Conservation (phyloP, 2,888 invertebrate genomes). For the Drosophila nr. fundita region DNA sequence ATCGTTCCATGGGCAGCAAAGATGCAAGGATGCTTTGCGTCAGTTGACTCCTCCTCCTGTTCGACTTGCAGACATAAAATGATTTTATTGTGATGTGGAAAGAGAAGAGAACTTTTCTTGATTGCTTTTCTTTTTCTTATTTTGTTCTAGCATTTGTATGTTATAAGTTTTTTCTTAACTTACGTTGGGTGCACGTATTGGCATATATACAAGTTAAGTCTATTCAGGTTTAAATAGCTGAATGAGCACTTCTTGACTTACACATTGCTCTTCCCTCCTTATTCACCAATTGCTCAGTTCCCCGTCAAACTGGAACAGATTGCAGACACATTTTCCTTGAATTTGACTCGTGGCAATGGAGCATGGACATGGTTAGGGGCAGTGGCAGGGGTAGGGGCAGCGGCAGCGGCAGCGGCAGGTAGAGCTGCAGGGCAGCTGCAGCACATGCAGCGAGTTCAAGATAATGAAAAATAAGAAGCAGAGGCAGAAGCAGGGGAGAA, state of each 20-base stretch:
- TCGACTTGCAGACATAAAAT: not conserved
- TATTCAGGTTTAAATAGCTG: not conserved
- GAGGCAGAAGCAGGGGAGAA: conserved; percentile 1
- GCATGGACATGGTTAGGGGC: not conserved
- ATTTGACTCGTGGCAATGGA: conserved; percentile 49
- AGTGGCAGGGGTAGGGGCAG: not conserved
- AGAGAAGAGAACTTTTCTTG: not conserved
- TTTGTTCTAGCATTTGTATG: not conserved
- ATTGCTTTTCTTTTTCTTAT: not conserved
- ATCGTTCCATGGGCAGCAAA: not conserved
- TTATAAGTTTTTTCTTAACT: not conserved
- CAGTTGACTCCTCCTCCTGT: not conserved
- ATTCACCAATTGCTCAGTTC: not conserved
- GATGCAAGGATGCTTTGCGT: not conserved
- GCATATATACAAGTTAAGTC: not conserved
- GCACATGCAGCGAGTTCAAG: conserved; percentile 26
- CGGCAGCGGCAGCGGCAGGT: not conserved
- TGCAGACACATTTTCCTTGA: conserved; percentile 30
- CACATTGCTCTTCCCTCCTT: conserved; percentile 2
- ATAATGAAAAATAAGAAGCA: not conserved
- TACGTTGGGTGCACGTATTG: not conserved
- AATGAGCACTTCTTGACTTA: conserved; percentile 11
- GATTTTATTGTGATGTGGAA: not conserved
- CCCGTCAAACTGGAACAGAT: conserved; percentile 44
- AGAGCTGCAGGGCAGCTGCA: conserved; percentile 30